Conservation (phyloP, 2,113 vertebrate genomes). For the Syngnathus scovelli region DNA sequence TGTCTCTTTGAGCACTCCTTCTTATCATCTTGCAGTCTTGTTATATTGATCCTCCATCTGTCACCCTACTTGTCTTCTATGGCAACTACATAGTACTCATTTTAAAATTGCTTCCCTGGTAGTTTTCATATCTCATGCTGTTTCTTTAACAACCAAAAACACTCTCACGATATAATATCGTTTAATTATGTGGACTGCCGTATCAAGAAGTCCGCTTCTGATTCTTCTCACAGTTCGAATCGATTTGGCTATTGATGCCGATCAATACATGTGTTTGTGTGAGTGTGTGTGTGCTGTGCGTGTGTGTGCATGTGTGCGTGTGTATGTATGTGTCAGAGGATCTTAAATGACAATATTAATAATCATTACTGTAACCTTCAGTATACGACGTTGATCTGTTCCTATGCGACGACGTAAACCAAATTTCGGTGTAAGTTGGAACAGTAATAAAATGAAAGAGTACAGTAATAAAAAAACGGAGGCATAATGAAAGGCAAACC, state of each 20-base stretch:
- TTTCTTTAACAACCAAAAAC: slow-evolving; percentile 15
- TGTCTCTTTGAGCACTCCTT: slow-evolving; percentile 9
- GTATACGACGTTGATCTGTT: too few relatives aligned
- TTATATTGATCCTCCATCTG: slow-evolving; percentile 19
- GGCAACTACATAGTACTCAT: slow-evolving; percentile 8
- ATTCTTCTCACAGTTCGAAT: slow-evolving; percentile 16
- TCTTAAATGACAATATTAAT: too few relatives aligned
- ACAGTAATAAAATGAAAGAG: too few relatives aligned
- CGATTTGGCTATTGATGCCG: slow-evolving; percentile 11
- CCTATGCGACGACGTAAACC: too few relatives aligned
- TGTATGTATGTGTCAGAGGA: too few relatives aligned
- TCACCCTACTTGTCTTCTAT: background rate
- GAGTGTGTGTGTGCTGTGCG: too few relatives aligned
- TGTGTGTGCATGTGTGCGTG: too few relatives aligned
- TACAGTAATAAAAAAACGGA: too few relatives aligned
- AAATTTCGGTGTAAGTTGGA: too few relatives aligned
- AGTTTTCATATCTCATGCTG: slow-evolving; percentile 1
- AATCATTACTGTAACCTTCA: too few relatives aligned
- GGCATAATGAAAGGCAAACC: too few relatives aligned
- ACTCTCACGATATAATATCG: slow-evolving; percentile 14
- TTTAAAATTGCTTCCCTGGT: background rate
- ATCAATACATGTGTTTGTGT: background rate
- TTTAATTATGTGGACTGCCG: slow-evolving; percentile 13
- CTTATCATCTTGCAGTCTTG: background rate
- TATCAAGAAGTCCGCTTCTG: slow-evolving; percentile 2